phyloP scores from a whole-genome alignment of 1,140 invertebrate species.

The Drosophila murphyi region DNA sequence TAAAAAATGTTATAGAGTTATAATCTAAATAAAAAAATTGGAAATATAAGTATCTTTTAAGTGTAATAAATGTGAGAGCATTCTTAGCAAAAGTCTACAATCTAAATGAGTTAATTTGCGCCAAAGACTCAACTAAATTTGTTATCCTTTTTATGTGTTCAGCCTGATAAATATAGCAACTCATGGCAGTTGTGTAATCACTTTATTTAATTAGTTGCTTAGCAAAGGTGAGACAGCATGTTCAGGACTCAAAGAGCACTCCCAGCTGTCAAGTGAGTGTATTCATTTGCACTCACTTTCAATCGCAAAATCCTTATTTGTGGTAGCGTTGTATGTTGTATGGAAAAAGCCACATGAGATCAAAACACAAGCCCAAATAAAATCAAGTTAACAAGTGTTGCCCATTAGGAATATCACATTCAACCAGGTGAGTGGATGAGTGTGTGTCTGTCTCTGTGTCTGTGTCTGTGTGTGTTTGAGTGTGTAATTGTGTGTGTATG shows the following conservation, averaged over 20 bases:
- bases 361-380: slow-evolving; percentile 10
- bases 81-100: not conserved
- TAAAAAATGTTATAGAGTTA: too few species aligned
- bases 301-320: slow-evolving; percentile 3
- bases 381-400: slow-evolving; percentile 47
- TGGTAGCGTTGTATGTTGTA: not conserved
- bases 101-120: not conserved
- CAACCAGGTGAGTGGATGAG: slow-evolving; percentile 10
- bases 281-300: slow-evolving; percentile 36
- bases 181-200: slow-evolving; percentile 14
- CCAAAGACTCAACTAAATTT: not conserved
- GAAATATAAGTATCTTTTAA: too few species aligned
- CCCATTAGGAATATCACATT: slow-evolving; percentile 41
- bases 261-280: slow-evolving; percentile 27
- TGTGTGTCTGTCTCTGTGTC: slow-evolving; percentile 4
- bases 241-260: slow-evolving; percentile 4
- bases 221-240: slow-evolving; percentile 21
- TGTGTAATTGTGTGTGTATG: slow-evolving; percentile 16
- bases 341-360: not conserved
- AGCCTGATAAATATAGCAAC: not conserved
- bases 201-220: slow-evolving; percentile 26
- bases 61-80: too few species aligned
- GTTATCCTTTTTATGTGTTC: not conserved
- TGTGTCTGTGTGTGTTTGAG: slow-evolving; percentile 11
- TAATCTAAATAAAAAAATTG: too few species aligned